Conservation (phyloP, 2,888 invertebrate species). For the Trichogramma evanescens region DNA sequence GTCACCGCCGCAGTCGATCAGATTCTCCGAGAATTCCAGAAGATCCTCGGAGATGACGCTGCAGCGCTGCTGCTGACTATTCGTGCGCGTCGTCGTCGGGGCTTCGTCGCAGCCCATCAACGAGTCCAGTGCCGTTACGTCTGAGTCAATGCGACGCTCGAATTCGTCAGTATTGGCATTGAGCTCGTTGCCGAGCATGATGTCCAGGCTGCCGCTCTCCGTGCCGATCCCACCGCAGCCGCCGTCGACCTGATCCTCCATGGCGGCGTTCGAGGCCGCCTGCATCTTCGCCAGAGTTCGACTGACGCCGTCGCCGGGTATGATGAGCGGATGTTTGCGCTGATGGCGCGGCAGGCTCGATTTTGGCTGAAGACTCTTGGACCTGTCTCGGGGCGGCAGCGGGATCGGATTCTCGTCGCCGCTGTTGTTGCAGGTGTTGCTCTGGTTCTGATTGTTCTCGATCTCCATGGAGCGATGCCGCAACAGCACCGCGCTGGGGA, state of each 20-base stretch:
- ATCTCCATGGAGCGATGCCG: constrained; percentile 31
- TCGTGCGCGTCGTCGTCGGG: constrained; percentile 30
- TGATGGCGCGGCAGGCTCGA: constrained; percentile 66
- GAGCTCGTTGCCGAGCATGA: constrained; percentile 27
- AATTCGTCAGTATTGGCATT: constrained; percentile 48
- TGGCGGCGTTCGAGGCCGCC: constrained; percentile 44
- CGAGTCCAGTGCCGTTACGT: constrained; percentile 56
- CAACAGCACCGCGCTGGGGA: neutral
- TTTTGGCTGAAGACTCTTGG: constrained; percentile 55
- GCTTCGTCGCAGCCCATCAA: constrained; percentile 46
- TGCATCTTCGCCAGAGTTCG: constrained; percentile 58
- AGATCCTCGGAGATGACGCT: constrained; percentile 42
- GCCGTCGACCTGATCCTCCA: constrained; percentile 43
- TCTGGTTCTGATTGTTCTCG: constrained; percentile 38
- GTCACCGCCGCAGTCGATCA: constrained; percentile 27
- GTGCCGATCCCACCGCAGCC: neutral
- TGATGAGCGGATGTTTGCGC: constrained; percentile 73
- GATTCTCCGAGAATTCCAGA: constrained; percentile 40
- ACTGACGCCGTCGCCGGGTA: constrained; percentile 61
- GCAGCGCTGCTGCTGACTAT: constrained; percentile 34
- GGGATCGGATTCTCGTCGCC: constrained; percentile 62
- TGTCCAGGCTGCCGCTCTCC: constrained; percentile 24
- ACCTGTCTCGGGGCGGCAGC: constrained; percentile 69
- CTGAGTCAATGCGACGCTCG: constrained; percentile 58
- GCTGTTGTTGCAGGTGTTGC: constrained; percentile 31